Evolutionary conservation across 2,888 invertebrate genomes (phyloP), one percentile per base, ranked within the genome.

Genomic region (Folsomia manolachei): DNA sequence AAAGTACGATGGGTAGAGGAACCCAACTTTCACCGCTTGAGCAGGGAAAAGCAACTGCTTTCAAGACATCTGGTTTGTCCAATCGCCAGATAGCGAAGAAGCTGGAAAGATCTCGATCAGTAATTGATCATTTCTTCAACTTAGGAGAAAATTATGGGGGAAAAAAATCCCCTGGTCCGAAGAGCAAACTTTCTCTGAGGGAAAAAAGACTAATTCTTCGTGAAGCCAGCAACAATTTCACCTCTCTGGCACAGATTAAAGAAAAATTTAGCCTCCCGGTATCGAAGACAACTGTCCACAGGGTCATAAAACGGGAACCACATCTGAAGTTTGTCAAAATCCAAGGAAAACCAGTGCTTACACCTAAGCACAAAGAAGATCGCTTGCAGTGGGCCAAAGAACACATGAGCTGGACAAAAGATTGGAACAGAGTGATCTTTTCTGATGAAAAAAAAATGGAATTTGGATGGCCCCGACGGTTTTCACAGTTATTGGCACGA

Each of bases 391-490:
- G 39, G 39, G 39, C 39, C 39, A 39, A 39, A 39, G 39, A 39
- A 39, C 7, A 9, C 7, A 39, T 39, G 39, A 9, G 7, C 4
- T 39, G 39, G 39, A 39, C 7, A 14, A 39, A 4, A 9, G 39
- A 39, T 9, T 39, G 39, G 39, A 14, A 39, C 4, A 39, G 4
- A 39, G 14, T 39, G 7, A 14, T 39, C 7, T 39, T 39, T 39
- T 9, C 7, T 14, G 39, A 39, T 39, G 39, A 39, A 14, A 39
- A 39, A 14, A 39, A 39, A 39, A 9, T 39, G 39, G 14, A 39
- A 9, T 39, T 39, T 14, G 39, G 72, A 72, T 65, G 70, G 69
- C 1, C 71, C 71, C 4, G 71, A 71, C 23, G 63, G 68, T 21
- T 56, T 52, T 52, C 19, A 27, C 2, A 25, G 60, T 39, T 73